Evolutionary conservation across 1,140 invertebrate species (phyloP).

Genomic region (Zophobas morio): DNA sequence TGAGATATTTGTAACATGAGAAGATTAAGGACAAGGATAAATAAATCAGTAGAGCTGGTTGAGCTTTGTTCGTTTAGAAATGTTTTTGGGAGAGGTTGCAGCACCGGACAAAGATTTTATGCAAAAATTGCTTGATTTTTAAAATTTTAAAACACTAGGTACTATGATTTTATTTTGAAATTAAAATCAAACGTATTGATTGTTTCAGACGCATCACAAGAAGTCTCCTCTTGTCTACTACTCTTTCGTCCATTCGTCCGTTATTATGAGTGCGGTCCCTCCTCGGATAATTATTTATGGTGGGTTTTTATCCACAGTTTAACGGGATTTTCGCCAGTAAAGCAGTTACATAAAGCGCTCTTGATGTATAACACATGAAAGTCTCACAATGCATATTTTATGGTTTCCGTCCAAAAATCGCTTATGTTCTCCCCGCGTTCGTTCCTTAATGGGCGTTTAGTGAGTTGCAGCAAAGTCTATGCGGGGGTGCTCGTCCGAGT

Average conservation of each 20-base stretch:
- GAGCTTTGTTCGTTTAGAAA: too few relatives aligned
- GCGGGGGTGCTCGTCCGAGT: conserved; percentile 37
- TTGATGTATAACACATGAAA: conserved; percentile 14
- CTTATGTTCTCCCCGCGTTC: conserved; percentile 8
- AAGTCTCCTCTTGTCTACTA: too few relatives aligned
- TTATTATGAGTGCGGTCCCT: neutral
- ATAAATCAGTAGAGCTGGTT: too few relatives aligned
- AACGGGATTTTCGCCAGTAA: neutral
- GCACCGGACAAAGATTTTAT: too few relatives aligned
- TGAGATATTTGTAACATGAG: too few relatives aligned
- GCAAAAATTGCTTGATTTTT: too few relatives aligned
- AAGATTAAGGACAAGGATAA: too few relatives aligned
- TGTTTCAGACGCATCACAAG: too few relatives aligned
- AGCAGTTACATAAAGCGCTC: conserved; percentile 1
- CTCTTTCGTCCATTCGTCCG: neutral
- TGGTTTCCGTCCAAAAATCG: conserved; percentile 13
- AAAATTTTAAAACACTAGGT: too few relatives aligned
- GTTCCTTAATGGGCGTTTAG: conserved; percentile 34
- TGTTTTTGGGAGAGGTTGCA: too few relatives aligned
- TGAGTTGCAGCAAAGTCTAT: conserved; percentile 15
- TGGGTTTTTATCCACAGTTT: conserved; percentile 1
- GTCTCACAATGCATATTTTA: conserved; percentile 14
- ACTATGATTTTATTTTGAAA: too few relatives aligned
- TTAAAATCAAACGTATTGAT: too few relatives aligned
- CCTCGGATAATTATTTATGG: conserved; percentile 3